These are phyloP conservation scores for Chloroceryle inda DNA, from an alignment of 2,797 vertebrate species.

Conservation along the genomic window DNA sequence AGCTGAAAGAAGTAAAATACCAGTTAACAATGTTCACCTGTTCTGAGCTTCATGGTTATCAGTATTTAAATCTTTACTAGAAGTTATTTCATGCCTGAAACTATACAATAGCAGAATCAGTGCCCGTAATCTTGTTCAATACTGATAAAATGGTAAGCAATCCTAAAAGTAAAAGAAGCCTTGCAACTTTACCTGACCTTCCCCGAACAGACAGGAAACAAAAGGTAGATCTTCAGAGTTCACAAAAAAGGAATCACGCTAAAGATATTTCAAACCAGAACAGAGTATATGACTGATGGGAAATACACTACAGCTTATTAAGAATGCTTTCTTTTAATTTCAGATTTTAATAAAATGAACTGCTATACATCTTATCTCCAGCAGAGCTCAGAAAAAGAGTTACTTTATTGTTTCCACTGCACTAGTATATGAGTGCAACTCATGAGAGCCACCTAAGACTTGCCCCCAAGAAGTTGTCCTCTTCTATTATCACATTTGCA, in stretches of 20 bases:
- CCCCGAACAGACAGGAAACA: background rate
- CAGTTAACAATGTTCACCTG: background rate
- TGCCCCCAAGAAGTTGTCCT: background rate
- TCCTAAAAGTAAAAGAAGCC: background rate
- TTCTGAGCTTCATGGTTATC: background rate
- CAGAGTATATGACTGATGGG: background rate
- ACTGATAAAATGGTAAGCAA: background rate
- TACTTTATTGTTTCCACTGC: background rate
- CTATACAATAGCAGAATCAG: background rate
- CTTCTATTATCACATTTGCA: background rate
- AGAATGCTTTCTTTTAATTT: background rate
- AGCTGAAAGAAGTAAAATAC: background rate
- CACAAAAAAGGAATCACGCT: background rate
- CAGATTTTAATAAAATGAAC: background rate
- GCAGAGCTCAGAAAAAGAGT: background rate
- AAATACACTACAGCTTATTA: background rate
- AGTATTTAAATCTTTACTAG: background rate
- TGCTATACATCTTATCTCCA: background rate
- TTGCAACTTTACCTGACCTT: background rate
- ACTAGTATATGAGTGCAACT: background rate
- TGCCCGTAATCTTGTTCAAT: background rate
- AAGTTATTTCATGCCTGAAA: background rate
- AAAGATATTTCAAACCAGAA: background rate
- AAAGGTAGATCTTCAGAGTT: background rate
- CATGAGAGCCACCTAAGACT: background rate